Evolutionary conservation across 1,140 invertebrate species (phyloP).

Genomic region (Diplogasteroides magnus): DNA sequence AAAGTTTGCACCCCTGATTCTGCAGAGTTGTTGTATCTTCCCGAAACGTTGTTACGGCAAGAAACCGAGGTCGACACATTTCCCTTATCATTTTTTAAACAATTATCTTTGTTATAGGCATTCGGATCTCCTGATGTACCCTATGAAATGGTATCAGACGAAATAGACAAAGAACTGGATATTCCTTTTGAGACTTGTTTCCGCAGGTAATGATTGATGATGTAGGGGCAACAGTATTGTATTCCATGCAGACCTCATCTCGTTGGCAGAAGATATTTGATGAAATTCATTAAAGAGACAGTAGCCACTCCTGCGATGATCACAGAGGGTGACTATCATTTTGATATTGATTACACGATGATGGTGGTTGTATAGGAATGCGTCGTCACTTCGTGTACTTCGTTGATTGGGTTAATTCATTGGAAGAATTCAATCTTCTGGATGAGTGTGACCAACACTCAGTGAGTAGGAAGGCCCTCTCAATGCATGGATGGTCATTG

Average conservation of each 20-base stretch:
- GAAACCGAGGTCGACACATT: background rate
- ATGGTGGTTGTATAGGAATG: constrained; percentile 19
- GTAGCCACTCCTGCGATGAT: background rate
- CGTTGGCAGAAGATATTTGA: background rate
- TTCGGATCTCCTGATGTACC: background rate
- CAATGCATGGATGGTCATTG: background rate
- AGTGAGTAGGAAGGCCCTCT: constrained; percentile 2
- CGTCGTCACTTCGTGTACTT: constrained; percentile 29
- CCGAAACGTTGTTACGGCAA: background rate
- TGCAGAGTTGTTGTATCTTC: background rate
- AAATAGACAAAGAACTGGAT: background rate
- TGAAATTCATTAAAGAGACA: background rate
- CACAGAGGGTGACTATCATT: no score
- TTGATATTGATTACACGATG: no score
- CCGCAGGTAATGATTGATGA: background rate
- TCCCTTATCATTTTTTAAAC: background rate
- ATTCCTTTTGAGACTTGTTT: background rate
- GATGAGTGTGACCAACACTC: constrained; percentile 21
- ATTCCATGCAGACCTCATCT: background rate
- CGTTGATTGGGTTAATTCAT: constrained; percentile 20
- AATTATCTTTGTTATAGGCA: no score
- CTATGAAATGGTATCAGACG: background rate
- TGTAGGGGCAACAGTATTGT: background rate
- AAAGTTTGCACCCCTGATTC: background rate
- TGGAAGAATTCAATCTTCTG: constrained; percentile 22